Evolutionary conservation across 2,113 vertebrate species (phyloP).

Genomic region (Ibidorhyncha struthersii): DNA sequence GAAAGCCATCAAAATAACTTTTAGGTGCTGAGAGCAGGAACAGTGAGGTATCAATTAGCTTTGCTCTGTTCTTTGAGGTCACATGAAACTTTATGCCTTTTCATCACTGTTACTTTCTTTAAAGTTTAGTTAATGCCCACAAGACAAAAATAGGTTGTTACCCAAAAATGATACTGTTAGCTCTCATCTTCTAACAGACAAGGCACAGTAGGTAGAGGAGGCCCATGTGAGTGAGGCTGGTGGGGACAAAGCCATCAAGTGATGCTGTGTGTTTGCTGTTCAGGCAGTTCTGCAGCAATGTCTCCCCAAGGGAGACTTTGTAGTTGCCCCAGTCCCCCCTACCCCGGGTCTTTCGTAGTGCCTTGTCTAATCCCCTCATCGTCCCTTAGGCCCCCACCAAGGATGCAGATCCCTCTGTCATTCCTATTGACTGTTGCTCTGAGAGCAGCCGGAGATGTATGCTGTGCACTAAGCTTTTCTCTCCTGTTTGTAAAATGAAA

Average conservation of each 20-base stretch:
- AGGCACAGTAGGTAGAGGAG: neutral
- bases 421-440: neutral
- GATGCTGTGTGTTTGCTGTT: fast-evolving
- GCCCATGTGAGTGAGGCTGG: neutral
- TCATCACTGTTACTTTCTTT: neutral
- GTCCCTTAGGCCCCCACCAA: neutral
- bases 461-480: neutral
- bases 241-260: neutral
- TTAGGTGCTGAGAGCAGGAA: neutral
- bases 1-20: neutral
- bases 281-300: neutral
- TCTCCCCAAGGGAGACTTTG: neutral
- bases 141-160: neutral
- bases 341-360: fast-evolving
- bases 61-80: neutral
- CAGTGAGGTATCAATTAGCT: neutral
- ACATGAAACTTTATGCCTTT: neutral
- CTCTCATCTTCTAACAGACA: neutral
- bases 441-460: neutral
- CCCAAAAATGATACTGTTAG: neutral
- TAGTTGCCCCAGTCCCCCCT: neutral
- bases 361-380: fast-evolving
- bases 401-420: neutral
- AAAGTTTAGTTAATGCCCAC: neutral
- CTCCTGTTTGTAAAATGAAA: neutral